Base-by-base conservation (phyloP, 2,888 invertebrate species). In the Oscheius sp. region DNA sequence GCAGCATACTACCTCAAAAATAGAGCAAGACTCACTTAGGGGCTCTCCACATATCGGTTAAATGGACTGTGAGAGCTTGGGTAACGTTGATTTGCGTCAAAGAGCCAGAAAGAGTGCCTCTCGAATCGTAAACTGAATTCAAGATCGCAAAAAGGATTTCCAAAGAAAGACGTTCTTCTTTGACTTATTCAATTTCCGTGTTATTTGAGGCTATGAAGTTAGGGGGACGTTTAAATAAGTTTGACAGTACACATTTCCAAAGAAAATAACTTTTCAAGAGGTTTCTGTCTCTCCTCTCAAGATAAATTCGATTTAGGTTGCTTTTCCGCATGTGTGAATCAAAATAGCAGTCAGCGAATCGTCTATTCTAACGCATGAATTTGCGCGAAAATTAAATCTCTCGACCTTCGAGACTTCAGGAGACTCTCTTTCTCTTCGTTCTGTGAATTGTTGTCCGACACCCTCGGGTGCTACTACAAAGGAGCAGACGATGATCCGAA, bases 371-470 rank as follows among this genome's bases (percentile, higher is more conserved):
- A 60, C 60, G 11, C 35, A 11, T 60, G 60, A 60, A 60, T 60
- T 60, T 60, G 60, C 33, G 11, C 60, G 60, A 60, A 60, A 60
- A 60, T 60, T 60, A 60, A 60, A 60, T 60, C 60, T 60, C 60
- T 33, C 37, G 42, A 42, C 42, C 42, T 42, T 42, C 42, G 42
- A 42, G 42, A 42, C 42, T 3, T 42, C 42, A 42, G 42, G 42
- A 42, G 42, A 7, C 4, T 42, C 7, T 42, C 42, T 42, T 7
- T 42, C 42, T 42, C 42, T 7, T 42, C 42, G 42, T 3, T 42
- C 4, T 42, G n/a, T 53, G 53, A 7, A 53, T 53, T 53, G n/a
- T 3, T 53, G n/a, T 53, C 53, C 11, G 29, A 53, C 53, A 50
- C 50, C 9, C 50, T 50, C 50, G 13, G 13, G 50, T 50, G 13